Evolutionary conservation across 2,797 vertebrate species (phyloP), one percentile per base, ranked within the genome.

Genomic region (Rhynchonycteris naso): DNA sequence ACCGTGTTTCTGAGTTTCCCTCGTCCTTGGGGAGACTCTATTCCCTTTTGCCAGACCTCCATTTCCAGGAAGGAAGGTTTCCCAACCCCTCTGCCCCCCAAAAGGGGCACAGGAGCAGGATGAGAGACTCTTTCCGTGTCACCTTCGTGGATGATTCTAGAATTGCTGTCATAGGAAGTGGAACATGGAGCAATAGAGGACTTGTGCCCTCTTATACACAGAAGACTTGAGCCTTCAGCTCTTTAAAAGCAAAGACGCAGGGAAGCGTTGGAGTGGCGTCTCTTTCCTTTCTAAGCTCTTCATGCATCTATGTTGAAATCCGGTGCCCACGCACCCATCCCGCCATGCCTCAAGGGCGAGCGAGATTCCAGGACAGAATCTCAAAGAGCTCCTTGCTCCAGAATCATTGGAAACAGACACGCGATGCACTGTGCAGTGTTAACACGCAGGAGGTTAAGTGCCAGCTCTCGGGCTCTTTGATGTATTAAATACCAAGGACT

Each of bases 401-500:
- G 54, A 35, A 93, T 95, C 96, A 96, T 96, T 95, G 95, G 82
- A 97, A 95, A 96, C 96, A 97, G 96, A 86, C 96, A n/a, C 1
- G 24, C 61, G 3, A 65, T 61, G 79, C 61, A 38, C 95, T 97
- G 96, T 8, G 59, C 19, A 96, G 97, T 84, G 96, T 96, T 96
- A 96, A 93, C 95, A 93, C 61, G 58, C 72, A 65, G 96, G 90
- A 94, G 96, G 97, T 95, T 94, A 97, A 97, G 94, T 95, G 91
- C 95, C 81, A 93, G 96, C 95, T 88, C 88, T 90, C 56, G 2
- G 88, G 82, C 90, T 65, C 94, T 97, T 97, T 97, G 97, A 97
- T 96, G 94, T 97, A 82, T 78, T 90, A 95, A 97, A 97, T 95
- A 94, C 96, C 96, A 95, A 94, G 95, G 95, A 96, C 96, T 97